Base-by-base conservation (phyloP, 2,113 vertebrate species). In the Chlorodrepanis virens region DNA sequence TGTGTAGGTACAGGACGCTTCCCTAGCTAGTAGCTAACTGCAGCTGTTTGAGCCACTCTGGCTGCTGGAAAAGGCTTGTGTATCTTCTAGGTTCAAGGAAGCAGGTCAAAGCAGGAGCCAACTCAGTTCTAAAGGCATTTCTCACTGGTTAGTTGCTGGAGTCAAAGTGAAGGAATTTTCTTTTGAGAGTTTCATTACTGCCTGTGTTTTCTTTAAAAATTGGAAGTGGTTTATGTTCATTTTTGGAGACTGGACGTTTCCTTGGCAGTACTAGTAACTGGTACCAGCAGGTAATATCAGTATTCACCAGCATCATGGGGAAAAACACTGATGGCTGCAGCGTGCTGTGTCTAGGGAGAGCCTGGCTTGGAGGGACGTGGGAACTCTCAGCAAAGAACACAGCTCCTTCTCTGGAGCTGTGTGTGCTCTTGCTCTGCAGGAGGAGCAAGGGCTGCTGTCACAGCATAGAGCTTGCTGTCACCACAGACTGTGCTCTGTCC, bases 151-250 rank as follows among this genome's bases (percentile, higher is more conserved):
- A 42, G 22, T 47, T 94, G 45, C 57, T 68, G 39, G n/a, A 81
- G 16, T 59, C 31, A 21, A 83, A 64, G 35, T 24, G 21, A 29
- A 24, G 42, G 25, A 63, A 22, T 47, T n/a, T 20, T 53, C 14
- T 47, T 44, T 39, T 4, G 7, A 63, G 60, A 57, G 12, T 64
- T 82, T 65, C 0, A 2, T 74, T 82, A 29, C 16, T 61, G 8
- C 23, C 45, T 57, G 17, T 4, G 10, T 63, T 76, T 89, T 56
- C 2, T 2, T 64, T 63, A 35, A 29, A 86, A 67, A 19, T 4
- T 33, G 3, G 11, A 17, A 76, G 35, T 1, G 0, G 14, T 65
- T 76, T 83, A 39, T 2, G 2, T 52, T 12, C 7, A 0, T 47
- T 68, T 84, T 59, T 64, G 64, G 42, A 40, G 50, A 6, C 22